Percentiles rank a stretch among this genome's conserved stretches.
These are phyloP conservation scores for Phoronis australis DNA, from an alignment of 2,888 invertebrate species.

Conservation along the genomic window DNA sequence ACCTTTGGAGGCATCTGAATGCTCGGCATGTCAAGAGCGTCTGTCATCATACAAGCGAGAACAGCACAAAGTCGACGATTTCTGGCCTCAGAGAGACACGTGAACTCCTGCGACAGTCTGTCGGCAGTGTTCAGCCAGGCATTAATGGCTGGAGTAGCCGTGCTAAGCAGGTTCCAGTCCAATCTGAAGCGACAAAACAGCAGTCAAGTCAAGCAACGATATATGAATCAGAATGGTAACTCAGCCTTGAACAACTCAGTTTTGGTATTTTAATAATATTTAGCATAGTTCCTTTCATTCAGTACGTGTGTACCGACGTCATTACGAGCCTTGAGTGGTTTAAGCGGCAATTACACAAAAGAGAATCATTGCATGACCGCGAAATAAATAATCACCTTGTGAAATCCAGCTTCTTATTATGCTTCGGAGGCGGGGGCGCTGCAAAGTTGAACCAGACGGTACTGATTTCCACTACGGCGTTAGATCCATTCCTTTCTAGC, in stretches of 20 bases:
- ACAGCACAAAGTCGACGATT: constrained; percentile 61
- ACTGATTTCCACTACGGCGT: constrained; percentile 67
- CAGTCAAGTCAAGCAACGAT: not conserved
- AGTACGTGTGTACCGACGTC: too few relatives aligned
- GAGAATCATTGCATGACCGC: too few relatives aligned
- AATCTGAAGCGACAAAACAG: constrained; percentile 57
- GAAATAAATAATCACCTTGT: too few relatives aligned
- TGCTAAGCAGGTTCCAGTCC: constrained; percentile 94
- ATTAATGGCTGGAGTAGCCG: constrained; percentile 92
- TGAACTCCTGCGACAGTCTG: constrained; percentile 77
- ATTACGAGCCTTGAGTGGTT: too few relatives aligned
- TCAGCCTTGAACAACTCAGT: not conserved
- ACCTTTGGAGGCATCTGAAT: constrained; percentile 77
- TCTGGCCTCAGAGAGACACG: constrained; percentile 72
- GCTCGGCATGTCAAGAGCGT: constrained; percentile 77
- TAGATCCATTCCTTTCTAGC: too few relatives aligned
- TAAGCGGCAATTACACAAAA: too few relatives aligned
- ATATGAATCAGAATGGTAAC: not conserved
- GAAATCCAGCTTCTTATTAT: constrained; percentile 88
- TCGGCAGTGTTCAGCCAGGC: constrained; percentile 98
- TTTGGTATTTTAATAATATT: not conserved
- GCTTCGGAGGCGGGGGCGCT: constrained; percentile 89
- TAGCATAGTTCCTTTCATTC: too few relatives aligned
- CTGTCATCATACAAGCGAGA: constrained; percentile 91
- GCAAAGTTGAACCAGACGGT: constrained; percentile 97